Percentiles rank a stretch among this genome's conserved stretches.
phyloP scores from a whole-genome alignment of 2,888 invertebrate species.

The Anoncus sp. region DNA sequence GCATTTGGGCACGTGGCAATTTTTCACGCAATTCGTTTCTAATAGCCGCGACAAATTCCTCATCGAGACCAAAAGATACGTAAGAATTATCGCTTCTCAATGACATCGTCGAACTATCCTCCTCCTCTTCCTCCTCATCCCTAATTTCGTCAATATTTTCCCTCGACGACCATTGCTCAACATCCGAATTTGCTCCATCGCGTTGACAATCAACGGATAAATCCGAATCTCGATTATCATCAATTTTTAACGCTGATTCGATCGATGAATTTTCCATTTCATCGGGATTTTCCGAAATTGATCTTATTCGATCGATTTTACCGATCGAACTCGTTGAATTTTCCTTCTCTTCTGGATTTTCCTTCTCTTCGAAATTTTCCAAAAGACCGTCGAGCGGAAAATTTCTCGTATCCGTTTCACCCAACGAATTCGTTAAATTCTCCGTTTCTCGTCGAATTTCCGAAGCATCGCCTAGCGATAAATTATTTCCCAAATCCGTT shows the following conservation, averaged over 20 bases:
- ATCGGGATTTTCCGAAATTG: not conserved
- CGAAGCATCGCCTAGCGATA: not conserved
- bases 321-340: not conserved
- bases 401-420: not conserved
- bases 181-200: constrained; percentile 43
- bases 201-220: constrained; percentile 41
- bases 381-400: not conserved
- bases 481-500: not conserved
- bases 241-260: constrained; percentile 42
- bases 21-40: constrained; percentile 89
- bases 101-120: constrained; percentile 84
- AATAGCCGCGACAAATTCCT: constrained; percentile 89
- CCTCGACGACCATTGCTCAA: constrained; percentile 56
- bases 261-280: not conserved
- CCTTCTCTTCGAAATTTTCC: not conserved
- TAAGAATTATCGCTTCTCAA: constrained; percentile 84
- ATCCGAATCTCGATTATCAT: constrained; percentile 17
- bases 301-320: not conserved
- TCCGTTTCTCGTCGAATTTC: not conserved
- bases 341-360: not conserved
- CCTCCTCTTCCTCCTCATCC: constrained; percentile 72
- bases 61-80: constrained; percentile 87
- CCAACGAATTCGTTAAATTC: not conserved
- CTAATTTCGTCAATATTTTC: constrained; percentile 61
- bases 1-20: constrained; percentile 87